Base-by-base conservation (phyloP, 2,113 vertebrate genomes). In the Desmodus rotundus region DNA sequence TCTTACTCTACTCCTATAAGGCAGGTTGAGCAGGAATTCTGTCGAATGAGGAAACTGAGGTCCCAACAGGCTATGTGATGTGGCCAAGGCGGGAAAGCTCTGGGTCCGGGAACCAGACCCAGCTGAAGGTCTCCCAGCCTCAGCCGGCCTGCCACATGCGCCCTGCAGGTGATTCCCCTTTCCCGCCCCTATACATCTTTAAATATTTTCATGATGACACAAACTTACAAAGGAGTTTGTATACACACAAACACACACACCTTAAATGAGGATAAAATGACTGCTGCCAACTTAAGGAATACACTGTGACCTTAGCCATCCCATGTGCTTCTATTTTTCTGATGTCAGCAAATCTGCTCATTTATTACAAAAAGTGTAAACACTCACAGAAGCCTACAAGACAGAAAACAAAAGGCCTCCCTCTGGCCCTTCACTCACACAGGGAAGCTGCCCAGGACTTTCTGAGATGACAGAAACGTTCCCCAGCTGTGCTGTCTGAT, bases 401-500 rank as follows among this genome's bases (percentile, higher is more conserved):
- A 65, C 5, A 19, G 8, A 3, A 26, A 76, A 36, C 0, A 19
- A 24, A 77, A 94, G 81, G 33, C 56, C 52, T 36, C 36, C 19
- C n/a, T 24, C 38, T 12, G 17, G 47, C 14, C 65, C 41, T 1
- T 16, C 20, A 19, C 1, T 3, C 13, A 58, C 1, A 2, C 2
- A 2, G 4, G 47, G 74, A 54, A n/a, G 19, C 22, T 17, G 33
- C 0, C 43, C 5, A 11, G 68, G 67, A 28, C 47, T 68, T n/a
- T 20, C 52, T 17, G 24, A 54, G 36, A 33, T 5, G 56, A 80
- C 77, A 26, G 50, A 8, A 15, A 31, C 31, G 3, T 19, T 36
- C 61, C 33, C 4, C 0, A 10, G 4, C 43, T 20, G 26, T 6
- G 33, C n/a, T 54, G 14, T 26, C 24, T 47, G 2, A 4, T 0